Base-by-base conservation (phyloP, 2,888 invertebrate species). In the Hirtodrosophila duncani region DNA sequence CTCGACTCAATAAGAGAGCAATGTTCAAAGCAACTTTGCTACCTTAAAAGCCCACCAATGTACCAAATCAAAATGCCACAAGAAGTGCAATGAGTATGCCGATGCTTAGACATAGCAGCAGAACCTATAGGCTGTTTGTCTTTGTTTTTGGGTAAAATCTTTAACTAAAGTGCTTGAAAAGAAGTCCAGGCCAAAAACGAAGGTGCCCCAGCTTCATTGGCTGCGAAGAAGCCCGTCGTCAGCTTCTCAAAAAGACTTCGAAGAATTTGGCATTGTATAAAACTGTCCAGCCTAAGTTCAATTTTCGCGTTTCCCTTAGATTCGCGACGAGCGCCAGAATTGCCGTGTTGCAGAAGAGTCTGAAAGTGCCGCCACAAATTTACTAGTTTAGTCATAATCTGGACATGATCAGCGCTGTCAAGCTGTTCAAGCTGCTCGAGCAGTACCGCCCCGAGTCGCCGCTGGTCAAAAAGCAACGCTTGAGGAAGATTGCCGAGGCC, bases 231-330 rank as follows among this genome's bases (percentile, higher is more conserved):
- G 87, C 92, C 93, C 64, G 96, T 96, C 81, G 92, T 91, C 99
- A 99, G 60, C 91, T 99, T 44, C 98, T 99, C 87, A 98, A 98
- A 88, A 99, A 98, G 89, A 91, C 98, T 81, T 92, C 96, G 10
- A 95, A 97, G 85, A 99, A 98, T 99, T 98, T 88, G 97, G 98
- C 83, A 99, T 99, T 85, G 99, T 98, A 97, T 88, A 90, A 98
- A 88, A 97, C 98, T 85, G 95, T 99, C 85, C 99, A 99, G 88
- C 99, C 99, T 43, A 95, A 96, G 70, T 93, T 98, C 83, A 99
- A 99, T 87, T 89, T 99, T 97, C 97, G 72, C 92, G 99, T 63
- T 99, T 99, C 86, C 99, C 99, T 72, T 99, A 99, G 89, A 96
- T 99, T 86, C 94, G 98, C 71, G 93, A 99, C 69, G 99, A 99